A percentile compares a stretch with the other conserved stretches of the same genome.
Conservation (phyloP, 2,888 invertebrate genomes). For the Cosmia pyralina region DNA sequence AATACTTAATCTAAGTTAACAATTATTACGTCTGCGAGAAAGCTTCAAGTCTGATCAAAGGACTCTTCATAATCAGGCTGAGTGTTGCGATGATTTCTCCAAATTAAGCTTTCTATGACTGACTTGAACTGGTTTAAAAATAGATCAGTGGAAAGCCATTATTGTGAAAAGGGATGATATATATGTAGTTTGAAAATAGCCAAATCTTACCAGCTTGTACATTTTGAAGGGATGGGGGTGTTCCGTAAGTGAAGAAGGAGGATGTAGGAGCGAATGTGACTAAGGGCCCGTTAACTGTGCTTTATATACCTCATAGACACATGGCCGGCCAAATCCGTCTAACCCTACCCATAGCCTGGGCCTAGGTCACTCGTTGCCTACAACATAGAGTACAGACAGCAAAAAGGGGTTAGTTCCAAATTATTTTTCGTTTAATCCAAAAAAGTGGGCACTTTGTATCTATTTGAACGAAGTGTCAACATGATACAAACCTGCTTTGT, state of each 20-base stretch:
- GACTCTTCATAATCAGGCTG: not conserved
- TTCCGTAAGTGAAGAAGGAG: constrained; percentile 77
- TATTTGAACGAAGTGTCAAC: not conserved
- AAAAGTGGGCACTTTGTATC: not conserved
- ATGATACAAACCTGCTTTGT: constrained; percentile 13
- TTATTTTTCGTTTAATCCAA: not conserved
- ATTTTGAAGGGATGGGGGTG: constrained; percentile 85
- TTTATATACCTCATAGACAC: constrained; percentile 87
- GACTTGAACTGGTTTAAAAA: not conserved
- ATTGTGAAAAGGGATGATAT: constrained; percentile 2
- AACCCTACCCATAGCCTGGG: constrained; percentile 83
- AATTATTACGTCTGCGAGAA: not conserved
- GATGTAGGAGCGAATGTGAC: constrained; percentile 85
- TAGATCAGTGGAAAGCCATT: not conserved
- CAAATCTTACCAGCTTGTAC: constrained; percentile 91
- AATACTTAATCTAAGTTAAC: not conserved
- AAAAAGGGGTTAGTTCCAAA: constrained; percentile 62
- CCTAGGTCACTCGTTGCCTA: constrained; percentile 85
- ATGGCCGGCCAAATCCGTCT: constrained; percentile 84
- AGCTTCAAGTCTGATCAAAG: not conserved
- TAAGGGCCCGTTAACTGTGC: constrained; percentile 72
- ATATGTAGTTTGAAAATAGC: constrained; percentile 16
- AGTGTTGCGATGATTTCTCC: not conserved
- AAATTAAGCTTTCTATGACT: not conserved
- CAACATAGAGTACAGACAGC: constrained; percentile 75